Base-by-base conservation (phyloP, 2,888 invertebrate species). In the Erynnis tages region DNA sequence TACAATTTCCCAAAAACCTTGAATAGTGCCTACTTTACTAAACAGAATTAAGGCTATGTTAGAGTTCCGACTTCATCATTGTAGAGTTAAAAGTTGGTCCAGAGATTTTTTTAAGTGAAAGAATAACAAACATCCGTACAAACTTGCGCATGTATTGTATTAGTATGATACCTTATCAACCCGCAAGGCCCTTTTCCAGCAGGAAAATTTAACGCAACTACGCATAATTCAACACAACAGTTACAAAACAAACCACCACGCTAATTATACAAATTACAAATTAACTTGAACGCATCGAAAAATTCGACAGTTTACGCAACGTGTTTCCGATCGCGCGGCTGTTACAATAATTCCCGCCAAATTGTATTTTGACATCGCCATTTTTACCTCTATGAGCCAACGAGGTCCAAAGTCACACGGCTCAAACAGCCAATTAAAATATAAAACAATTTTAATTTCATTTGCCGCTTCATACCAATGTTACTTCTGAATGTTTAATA, bases 291-390 rank as follows among this genome's bases (percentile, higher is more conserved):
- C 53, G 45, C 52, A 53, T 52, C 50, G 50, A 14, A 45, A 53
- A 52, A 53, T 53, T 52, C 50, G 50, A 52, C 50, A 53, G 32
- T 45, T 53, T 53, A 44, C 52, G 45, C 45, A 53, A 53, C 44
- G 44, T 8, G 25, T 53, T 32, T 53, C 52, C 52, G 52, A 53
- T 41, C 52, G 52, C 25, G 23, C 13, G 6, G 47, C 3, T 16
- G 37, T 53, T 45, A 53, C 37, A 25, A 17, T 53, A 45, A 38
- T 45, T 53, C 53, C 38, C 45, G 53, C 38, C 37, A n/a, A 50
- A 50, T 21, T 29, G 16, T n/a, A 45, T 53, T 53, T 45, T 53
- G 45, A 53, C 53, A 45, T 38, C 45, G 38, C 32, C 16, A 45
- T 45, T 45, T 43, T 45, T 45, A 29, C 16, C 3, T 27, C 23